Evolutionary conservation across 2,888 invertebrate genomes (phyloP), one percentile per base, ranked within the genome.

Genomic region (Pseudoips prasinana): DNA sequence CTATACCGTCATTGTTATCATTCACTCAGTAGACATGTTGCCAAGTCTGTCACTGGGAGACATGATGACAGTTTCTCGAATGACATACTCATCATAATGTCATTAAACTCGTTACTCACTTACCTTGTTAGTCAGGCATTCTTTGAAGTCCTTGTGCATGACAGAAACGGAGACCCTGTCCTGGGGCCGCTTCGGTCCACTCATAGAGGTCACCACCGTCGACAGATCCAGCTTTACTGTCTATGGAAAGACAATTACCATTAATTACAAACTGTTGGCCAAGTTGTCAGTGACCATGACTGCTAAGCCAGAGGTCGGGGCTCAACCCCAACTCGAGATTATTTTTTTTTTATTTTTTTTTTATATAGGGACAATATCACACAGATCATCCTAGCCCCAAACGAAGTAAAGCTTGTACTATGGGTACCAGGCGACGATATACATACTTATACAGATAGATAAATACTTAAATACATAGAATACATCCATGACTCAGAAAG

Each of bases 131-230:
- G 90, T 91, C 7, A 99, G 91, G 58, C 98, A 98, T 0, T 91
- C 89, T 8, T 87, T 78, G 81, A 99, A 99, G 78, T 99, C 98
- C 7, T 88, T 82, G 73, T 97, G 96, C 96, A 99, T 97, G 24
- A 95, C 94, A 0, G 92, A 83, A 0, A 98, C 96, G 0, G 97
- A 92, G 2, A 99, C 98, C 10, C 97, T 90, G 88, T 99, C 99
- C 58, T 99, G 99, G 0, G 99, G 99, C 30, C 99, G 87, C 74
- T 99, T 99, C 0, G 99, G 99, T 0, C 99, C 99, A 39, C 98
- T 98, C 7, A 98, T 95, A 9, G 97, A 98, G 1, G 98, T 96
- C 29, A 96, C 97, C 0, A 99, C 97, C 0, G 95, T 94, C 0
- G 91, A 77, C 25, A 99, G 86, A 73, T 99, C 98, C 52, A 99